Percentiles rank a stretch among this genome's conserved stretches.
Conservation (phyloP, 2,113 vertebrate species). For the Corythornis madagascariensis region DNA sequence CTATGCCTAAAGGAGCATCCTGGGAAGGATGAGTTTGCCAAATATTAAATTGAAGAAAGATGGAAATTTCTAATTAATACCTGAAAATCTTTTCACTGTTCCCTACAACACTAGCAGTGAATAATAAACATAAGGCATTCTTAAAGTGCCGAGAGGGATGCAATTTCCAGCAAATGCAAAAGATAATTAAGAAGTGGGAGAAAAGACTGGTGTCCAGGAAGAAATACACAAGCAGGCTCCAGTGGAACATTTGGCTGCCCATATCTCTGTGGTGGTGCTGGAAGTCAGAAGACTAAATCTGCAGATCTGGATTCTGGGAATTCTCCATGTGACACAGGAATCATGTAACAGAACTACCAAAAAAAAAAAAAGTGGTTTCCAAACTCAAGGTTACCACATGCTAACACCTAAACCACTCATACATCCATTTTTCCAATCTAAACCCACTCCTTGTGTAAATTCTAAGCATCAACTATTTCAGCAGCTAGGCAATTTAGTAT, state of each 20-base stretch:
- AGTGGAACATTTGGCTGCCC: background rate
- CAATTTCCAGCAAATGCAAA: background rate
- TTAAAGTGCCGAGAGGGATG: background rate
- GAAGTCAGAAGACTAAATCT: background rate
- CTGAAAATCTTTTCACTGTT: background rate
- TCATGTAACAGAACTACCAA: background rate
- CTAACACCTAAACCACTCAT: background rate
- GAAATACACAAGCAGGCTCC: background rate
- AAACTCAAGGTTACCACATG: background rate
- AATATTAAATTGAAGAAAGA: background rate
- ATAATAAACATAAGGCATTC: background rate
- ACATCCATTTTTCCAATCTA: background rate
- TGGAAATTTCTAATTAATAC: background rate
- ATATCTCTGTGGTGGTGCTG: background rate
- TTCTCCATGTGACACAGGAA: background rate
- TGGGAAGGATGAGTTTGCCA: background rate
- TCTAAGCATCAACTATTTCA: background rate
- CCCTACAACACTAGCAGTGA: background rate
- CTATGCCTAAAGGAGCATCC: background rate
- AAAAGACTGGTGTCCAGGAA: background rate
- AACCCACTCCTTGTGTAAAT: background rate
- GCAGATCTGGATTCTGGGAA: background rate
- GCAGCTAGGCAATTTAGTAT: background rate
- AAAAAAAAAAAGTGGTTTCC: background rate
- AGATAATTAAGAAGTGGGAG: background rate